Evolutionary conservation across 2,113 vertebrate species (phyloP), one percentile per base, ranked within the genome.

Genomic region (Cnemophilus loriae): DNA sequence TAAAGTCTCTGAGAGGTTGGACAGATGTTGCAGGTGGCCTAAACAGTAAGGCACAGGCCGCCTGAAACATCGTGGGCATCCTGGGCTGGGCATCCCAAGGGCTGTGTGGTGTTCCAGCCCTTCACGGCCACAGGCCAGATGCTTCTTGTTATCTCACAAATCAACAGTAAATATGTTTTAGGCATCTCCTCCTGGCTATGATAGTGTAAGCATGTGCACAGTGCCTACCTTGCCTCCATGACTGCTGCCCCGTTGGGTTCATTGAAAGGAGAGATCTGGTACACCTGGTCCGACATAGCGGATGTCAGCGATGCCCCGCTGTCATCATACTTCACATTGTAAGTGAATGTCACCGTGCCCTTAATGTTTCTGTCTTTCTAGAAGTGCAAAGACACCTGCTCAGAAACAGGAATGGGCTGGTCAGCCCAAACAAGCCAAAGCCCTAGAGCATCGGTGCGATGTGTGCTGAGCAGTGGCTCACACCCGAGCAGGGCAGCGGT

Each of bases 241-340:
- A 97, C 78, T 39, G 97, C 98, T 94, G 89, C 97, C 61, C 98
- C 98, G 0, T 95, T 86, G 41, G 82, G 92, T 82, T 99, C 98
- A 86, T 90, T 95, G 93, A 99, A 98, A 33, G 97, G 98, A 42
- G 98, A 97, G 84, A 98, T 97, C 81, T 98, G 97, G 94, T 98
- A 98, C 75, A 98, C 17, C 90, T 99, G 98, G 70, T 96, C 78
- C 2, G 98, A 98, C 1, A n/a, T 64, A 24, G 95, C 98, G 9
- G 98, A 96, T 0, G 71, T 63, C 90, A 99, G 92, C 27, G 98
- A 65, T n/a, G 96, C 30, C 50, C 98, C 97, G 0, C 46, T 64
- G 20, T 79, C 41, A 2, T 92, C 84, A 21, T 97, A 95, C 87
- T 98, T 99, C 96, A 99, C 93, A 93, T 97, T 87, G 94, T 98